Conservation (phyloP, 2,797 vertebrate genomes). For the Acanthopagrus latus region DNA sequence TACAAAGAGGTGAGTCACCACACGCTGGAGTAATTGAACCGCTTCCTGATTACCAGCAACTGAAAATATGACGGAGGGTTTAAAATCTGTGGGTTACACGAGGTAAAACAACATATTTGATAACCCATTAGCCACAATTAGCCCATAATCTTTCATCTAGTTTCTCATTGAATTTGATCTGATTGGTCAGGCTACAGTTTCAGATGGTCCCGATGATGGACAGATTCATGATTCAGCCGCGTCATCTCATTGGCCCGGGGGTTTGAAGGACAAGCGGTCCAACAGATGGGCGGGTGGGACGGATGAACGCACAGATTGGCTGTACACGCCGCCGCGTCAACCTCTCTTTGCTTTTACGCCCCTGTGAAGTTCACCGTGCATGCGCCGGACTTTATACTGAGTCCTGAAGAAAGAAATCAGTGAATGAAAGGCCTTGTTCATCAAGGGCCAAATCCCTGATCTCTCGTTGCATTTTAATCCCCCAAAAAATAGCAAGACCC, state of each 20-base stretch:
- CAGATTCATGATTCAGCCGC: neutral
- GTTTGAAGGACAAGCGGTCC: neutral
- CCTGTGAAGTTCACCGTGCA: neutral
- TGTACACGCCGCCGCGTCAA: neutral
- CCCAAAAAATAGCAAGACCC: slow-evolving; percentile 36
- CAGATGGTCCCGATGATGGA: neutral
- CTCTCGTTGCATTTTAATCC: slow-evolving; percentile 68
- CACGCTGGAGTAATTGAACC: accelerated
- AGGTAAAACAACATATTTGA: too few relatives aligned
- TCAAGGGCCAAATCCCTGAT: slow-evolving; percentile 55
- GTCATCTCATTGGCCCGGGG: neutral
- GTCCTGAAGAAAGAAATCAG: slow-evolving; percentile 22
- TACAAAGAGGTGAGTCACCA: slow-evolving; percentile 94
- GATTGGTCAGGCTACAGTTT: neutral
- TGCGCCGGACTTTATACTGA: slow-evolving; percentile 8
- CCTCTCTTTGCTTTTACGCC: neutral
- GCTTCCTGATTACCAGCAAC: too few relatives aligned
- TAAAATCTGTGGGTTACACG: too few relatives aligned
- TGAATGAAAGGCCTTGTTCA: slow-evolving; percentile 71
- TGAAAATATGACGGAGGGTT: too few relatives aligned
- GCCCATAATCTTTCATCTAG: neutral
- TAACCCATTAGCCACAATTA: too few relatives aligned
- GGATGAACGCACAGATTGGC: neutral
- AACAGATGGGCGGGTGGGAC: slow-evolving; percentile 2
- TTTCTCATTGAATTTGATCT: neutral